These are phyloP conservation scores for Pelvicachromis taeniatus DNA, from an alignment of 2,113 vertebrate species.

Conservation along the genomic window DNA sequence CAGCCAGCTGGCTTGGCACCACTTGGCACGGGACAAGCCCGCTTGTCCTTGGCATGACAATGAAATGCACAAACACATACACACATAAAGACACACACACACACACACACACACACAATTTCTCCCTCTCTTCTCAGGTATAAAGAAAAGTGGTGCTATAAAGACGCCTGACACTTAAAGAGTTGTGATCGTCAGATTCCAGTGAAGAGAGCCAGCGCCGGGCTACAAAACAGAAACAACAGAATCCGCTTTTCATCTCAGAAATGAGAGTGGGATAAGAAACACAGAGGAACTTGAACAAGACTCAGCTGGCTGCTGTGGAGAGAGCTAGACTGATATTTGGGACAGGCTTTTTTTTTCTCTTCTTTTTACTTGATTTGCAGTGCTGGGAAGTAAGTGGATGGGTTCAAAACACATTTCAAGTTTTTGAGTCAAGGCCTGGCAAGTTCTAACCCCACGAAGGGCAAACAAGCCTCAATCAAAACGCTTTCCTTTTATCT, in stretches of 20 bases:
- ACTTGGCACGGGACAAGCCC: constrained; percentile 59
- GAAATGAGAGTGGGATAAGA: not conserved
- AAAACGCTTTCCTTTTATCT: not conserved
- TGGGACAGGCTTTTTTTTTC: not conserved
- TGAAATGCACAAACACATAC: constrained; percentile 22
- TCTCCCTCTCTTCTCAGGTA: constrained; percentile 25
- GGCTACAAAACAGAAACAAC: constrained; percentile 3
- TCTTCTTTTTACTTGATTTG: not conserved
- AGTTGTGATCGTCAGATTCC: constrained; percentile 18
- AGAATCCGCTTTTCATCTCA: constrained; percentile 10
- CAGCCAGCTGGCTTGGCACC: constrained; percentile 68
- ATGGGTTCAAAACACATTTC: not conserved
- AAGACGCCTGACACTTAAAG: not conserved
- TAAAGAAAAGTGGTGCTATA: not conserved
- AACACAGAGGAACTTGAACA: not conserved
- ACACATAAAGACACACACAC: not conserved
- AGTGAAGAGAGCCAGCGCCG: not conserved
- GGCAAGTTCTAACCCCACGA: not conserved
- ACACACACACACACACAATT: not conserved
- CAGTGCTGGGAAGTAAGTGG: not conserved
- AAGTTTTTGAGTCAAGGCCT: not conserved
- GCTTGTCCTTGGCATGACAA: constrained; percentile 64
- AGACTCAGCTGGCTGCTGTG: not conserved
- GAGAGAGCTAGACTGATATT: not conserved
- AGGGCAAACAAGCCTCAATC: not conserved